These are phyloP conservation scores for Ciconia stormi DNA, from an alignment of 2,113 vertebrate species.

Conservation along the genomic window DNA sequence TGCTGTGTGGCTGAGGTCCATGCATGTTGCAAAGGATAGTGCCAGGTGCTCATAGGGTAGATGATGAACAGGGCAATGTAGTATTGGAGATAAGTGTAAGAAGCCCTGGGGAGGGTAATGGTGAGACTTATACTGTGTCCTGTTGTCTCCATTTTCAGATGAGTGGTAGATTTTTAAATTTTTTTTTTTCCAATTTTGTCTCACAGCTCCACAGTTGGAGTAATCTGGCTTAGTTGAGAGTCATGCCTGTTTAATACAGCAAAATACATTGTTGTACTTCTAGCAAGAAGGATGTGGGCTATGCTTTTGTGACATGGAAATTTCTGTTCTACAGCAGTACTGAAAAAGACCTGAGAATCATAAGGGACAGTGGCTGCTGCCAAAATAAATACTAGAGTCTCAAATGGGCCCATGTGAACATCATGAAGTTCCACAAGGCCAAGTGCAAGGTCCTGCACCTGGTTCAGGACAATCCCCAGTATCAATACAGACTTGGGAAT, in stretches of 20 bases:
- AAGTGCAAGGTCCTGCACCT: neutral
- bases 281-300: neutral
- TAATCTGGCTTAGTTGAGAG: neutral
- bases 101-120: neutral
- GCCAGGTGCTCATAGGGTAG: neutral
- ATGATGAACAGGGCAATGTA: neutral
- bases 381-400: neutral
- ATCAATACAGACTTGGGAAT: neutral
- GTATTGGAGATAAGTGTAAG: fast-evolving
- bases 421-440: neutral
- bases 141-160: neutral
- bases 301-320: neutral
- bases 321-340: neutral
- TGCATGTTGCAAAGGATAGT: fast-evolving
- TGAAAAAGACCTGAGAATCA: neutral
- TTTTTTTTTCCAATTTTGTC: neutral
- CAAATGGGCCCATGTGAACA: neutral
- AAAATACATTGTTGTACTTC: neutral
- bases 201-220: neutral
- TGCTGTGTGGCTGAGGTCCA: neutral
- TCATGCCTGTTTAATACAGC: neutral
- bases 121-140: neutral
- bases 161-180: neutral
- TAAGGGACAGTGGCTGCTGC: neutral
- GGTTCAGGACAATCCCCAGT: neutral